Base-by-base conservation (phyloP, 2,888 invertebrate genomes). In the Plusia festucae region DNA sequence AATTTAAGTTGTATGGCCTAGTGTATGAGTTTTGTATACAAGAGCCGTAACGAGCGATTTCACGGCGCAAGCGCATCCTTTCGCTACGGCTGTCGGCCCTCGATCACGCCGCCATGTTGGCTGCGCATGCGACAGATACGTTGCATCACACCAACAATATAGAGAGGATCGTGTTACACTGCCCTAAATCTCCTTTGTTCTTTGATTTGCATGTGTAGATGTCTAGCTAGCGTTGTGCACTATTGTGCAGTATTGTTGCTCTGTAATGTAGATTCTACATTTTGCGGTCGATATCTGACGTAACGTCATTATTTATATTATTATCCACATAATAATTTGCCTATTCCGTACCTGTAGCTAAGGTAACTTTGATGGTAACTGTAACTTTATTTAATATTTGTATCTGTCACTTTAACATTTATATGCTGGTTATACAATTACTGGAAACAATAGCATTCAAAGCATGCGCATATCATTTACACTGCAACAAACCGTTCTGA, bases 51-150 rank as follows among this genome's bases (percentile, higher is more conserved):
- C 91, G 88, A 90, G 88, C 87, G 90, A 93, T 94, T 94, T 91
- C 92, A 92, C 91, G 90, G 89, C 85, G 85, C 90, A 73, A 81
- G 93, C 91, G 91, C 94, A 93, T 94, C 93, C 92, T 93, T 94
- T 94, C 93, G 92, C 88, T 88, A 93, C 89, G 92, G 91, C 88
- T 91, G 92, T 92, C 89, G 85, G 83, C 87, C 82, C 88, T 90
- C 89, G 89, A 91, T 91, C 91, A 89, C 86, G 81, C 79, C 82
- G 87, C 89, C 90, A 88, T 90, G 82, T 89, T 89, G 85, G 73
- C 74, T 77, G 84, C 82, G 85, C 83, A 86, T 89, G 89, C 90
- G 91, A 92, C 91, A 92, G 87, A 91, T 89, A 85, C 83, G 87
- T 93, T 93, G 90, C 93, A 87, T 91, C 91, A 92, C 87, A 85